Base-by-base conservation (phyloP, 2,113 vertebrate species). In the Neodon shergylaensis region DNA sequence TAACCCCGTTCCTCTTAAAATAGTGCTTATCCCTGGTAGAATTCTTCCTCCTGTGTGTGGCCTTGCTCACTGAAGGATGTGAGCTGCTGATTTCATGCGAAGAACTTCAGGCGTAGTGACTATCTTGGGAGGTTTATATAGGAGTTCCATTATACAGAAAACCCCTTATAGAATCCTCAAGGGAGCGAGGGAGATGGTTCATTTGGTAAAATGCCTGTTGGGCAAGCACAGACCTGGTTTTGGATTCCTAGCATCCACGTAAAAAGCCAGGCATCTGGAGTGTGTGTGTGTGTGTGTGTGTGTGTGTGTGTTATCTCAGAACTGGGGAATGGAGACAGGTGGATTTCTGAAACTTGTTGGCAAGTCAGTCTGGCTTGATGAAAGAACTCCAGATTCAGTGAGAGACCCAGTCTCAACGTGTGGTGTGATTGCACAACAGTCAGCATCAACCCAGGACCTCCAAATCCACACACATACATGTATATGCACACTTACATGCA, bases 1-100 rank as follows among this genome's bases (percentile, higher is more conserved):
- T 49, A 86, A 79, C 90, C 95, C 36, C 36, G 47, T 92, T 95
- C 54, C 7, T 76, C 7, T 82, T 94, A 82, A 68, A 96, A 94
- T 4, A 88, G 92, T 97, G 85, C 58, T 92, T 74, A 47, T 86
- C 47, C 42, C 39, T 86, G 14, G 10, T 85, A 61, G 91, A 88
- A 95, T 89, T 83, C 81, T 21, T 93, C 44, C 14, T 73, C 19
- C 19, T 92, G 76, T 47, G 42, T 68, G 90, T 66, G 65, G 61
- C 84, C 70, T 77, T 82, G 76, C 77, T 96, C n/a, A 26, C 9
- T n/a, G 39, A 92, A 73, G n/a, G 10, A 77, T 72, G 22, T 11
- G 63, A 95, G 8, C 86, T 79, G 83, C 22, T 68, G 84, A 63
- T 90, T 96, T 95, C 74, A 61, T 28, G 65, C 36, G 63, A 42